Percentiles rank a stretch among this genome's conserved stretches.
Conservation (phyloP, 2,113 vertebrate genomes). For the Tragelaphus strepsiceros region DNA sequence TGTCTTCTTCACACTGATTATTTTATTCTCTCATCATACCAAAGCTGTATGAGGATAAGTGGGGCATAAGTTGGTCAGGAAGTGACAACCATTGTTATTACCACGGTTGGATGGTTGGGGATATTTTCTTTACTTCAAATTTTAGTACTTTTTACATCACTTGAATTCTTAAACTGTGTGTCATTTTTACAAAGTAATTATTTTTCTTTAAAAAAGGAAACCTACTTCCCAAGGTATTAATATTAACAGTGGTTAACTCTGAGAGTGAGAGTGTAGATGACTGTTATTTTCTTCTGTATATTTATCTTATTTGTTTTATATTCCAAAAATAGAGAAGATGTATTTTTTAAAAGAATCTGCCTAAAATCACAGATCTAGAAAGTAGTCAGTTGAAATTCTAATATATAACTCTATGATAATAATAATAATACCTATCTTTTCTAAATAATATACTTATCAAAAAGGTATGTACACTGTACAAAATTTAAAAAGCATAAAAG, state of each 20-base stretch:
- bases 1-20: background rate
- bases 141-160: background rate
- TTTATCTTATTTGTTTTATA: background rate
- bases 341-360: background rate
- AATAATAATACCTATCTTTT: background rate
- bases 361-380: background rate
- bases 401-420: background rate
- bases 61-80: background rate
- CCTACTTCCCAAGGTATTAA: background rate
- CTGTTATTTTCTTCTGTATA: background rate
- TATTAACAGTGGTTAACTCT: background rate
- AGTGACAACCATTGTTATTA: background rate
- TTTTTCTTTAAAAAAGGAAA: constrained; percentile 12
- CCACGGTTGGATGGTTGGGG: background rate
- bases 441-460: background rate
- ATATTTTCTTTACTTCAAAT: background rate
- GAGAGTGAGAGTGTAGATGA: background rate
- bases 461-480: background rate
- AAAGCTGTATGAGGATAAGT: background rate
- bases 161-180: background rate
- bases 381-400: background rate
- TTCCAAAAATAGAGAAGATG: background rate
- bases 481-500: background rate
- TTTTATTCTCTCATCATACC: background rate
- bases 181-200: background rate